These are phyloP conservation scores for Penaeus indicus DNA, from an alignment of 1,140 invertebrate genomes.

Conservation along the genomic window DNA sequence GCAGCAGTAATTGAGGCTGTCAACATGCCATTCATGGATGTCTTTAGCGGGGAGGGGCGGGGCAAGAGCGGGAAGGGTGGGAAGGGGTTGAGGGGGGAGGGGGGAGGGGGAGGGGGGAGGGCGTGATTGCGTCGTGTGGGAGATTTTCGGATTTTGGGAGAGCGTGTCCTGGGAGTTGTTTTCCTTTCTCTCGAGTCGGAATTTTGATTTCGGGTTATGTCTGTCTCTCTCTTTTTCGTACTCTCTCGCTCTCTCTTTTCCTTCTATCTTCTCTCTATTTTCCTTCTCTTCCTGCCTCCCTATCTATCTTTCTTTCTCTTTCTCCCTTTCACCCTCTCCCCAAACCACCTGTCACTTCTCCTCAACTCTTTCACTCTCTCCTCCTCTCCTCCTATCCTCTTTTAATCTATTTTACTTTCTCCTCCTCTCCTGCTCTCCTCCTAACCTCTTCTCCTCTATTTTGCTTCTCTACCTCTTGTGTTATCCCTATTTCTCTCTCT, in stretches of 20 bases:
- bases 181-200: not conserved
- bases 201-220: too few species aligned
- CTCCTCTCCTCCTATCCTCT: not conserved
- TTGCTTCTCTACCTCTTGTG: not conserved
- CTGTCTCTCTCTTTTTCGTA: not conserved
- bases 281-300: not conserved
- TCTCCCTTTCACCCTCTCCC: not conserved
- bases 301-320: not conserved
- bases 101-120: not conserved
- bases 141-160: too few species aligned
- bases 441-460: not conserved
- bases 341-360: not conserved
- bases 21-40: too few species aligned
- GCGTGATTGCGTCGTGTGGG: too few species aligned
- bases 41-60: too few species aligned
- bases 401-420: not conserved
- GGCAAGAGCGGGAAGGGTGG: too few species aligned
- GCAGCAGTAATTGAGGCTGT: too few species aligned
- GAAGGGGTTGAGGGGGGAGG: not conserved
- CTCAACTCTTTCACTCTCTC: too few species aligned
- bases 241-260: not conserved
- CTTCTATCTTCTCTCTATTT: not conserved
- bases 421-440: not conserved
- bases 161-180: not conserved
- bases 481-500: not conserved